A percentile compares a stretch with the other conserved stretches of the same genome.
Evolutionary conservation across 2,113 vertebrate species (phyloP).

Genomic region (Coregonus clupeaformis): DNA sequence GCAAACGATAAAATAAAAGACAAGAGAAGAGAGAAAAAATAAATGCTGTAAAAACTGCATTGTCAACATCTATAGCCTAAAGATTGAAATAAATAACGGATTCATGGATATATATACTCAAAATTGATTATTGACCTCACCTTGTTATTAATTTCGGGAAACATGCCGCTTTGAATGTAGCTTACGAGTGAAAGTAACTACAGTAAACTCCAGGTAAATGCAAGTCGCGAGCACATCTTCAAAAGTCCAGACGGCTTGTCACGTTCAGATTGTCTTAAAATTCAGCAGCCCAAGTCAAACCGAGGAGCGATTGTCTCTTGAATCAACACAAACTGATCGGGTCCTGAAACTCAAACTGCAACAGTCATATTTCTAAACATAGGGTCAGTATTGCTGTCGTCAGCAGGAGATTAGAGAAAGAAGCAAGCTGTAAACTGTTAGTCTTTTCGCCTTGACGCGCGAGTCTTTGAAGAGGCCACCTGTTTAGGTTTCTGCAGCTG

Average conservation of each 20-base stretch:
- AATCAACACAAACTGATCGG: neutral
- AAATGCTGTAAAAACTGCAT: no score
- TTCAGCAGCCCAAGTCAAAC: neutral
- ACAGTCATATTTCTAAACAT: slow-evolving; percentile 42
- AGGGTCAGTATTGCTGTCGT: slow-evolving; percentile 54
- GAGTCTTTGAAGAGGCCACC: slow-evolving; percentile 56
- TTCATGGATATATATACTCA: neutral
- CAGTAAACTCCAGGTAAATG: slow-evolving; percentile 54
- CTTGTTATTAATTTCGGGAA: slow-evolving; percentile 80
- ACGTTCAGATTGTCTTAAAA: neutral
- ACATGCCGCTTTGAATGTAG: slow-evolving; percentile 55
- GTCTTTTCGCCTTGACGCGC: slow-evolving; percentile 51
- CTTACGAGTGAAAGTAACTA: slow-evolving; percentile 16
- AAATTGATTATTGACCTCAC: slow-evolving; percentile 49
- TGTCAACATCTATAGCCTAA: neutral
- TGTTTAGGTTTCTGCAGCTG: slow-evolving; percentile 66
- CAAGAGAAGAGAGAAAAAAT: no score
- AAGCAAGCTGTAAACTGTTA: slow-evolving; percentile 57
- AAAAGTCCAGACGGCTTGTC: slow-evolving; percentile 40
- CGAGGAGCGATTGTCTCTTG: neutral
- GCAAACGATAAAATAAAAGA: no score
- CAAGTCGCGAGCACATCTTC: slow-evolving; percentile 9
- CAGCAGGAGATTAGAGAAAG: slow-evolving; percentile 64
- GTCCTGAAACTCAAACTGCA: slow-evolving; percentile 22
- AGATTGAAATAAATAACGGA: neutral